phyloP scores from a whole-genome alignment of 2,113 vertebrate genomes.

The Excalfactoria chinensis region DNA sequence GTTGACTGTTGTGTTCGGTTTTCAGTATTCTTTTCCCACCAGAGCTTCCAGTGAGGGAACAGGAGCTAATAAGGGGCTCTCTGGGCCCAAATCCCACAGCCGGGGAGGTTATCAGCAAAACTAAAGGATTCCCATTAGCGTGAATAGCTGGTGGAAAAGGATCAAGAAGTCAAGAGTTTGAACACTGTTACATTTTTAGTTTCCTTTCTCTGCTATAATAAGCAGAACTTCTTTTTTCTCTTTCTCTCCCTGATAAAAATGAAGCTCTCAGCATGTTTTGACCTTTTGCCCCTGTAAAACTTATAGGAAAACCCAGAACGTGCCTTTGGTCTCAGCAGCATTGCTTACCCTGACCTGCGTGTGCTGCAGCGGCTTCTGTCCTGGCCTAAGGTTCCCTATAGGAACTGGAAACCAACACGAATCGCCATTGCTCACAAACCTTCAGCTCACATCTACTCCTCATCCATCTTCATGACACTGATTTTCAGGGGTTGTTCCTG shows the following conservation, averaged over 20 bases:
- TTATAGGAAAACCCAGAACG: rapidly evolving
- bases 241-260: background rate
- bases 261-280: background rate
- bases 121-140: background rate
- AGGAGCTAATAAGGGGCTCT: background rate
- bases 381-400: background rate
- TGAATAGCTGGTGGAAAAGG: background rate
- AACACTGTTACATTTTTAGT: background rate
- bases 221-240: background rate
- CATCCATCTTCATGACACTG: rapidly evolving
- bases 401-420: rapidly evolving
- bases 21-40: background rate
- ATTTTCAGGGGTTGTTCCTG: background rate
- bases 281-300: background rate
- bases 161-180: background rate
- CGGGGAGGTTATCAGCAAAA: background rate
- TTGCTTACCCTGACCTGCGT: background rate
- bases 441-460: background rate
- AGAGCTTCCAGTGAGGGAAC: rapidly evolving
- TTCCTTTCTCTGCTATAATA: background rate
- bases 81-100: rapidly evolving
- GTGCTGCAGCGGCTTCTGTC: background rate
- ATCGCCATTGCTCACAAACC: rapidly evolving
- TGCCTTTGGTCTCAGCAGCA: background rate
- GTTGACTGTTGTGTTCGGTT: background rate